Evolutionary conservation across 2,888 invertebrate species (phyloP).

Genomic region (Melanargia galathea): DNA sequence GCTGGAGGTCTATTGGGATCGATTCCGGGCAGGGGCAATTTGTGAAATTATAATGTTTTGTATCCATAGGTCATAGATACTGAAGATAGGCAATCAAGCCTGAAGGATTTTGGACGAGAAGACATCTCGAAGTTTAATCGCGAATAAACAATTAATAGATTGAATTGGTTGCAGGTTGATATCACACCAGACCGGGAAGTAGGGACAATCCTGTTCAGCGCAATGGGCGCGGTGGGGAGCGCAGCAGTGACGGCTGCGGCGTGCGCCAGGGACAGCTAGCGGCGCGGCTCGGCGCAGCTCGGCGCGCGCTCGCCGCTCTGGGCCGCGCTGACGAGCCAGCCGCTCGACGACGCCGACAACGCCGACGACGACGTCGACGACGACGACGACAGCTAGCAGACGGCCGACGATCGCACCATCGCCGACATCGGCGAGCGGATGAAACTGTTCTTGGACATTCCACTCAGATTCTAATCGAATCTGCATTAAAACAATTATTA

Average conservation of each 20-base stretch:
- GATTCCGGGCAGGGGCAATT: too few relatives aligned
- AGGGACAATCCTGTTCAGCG: constrained; percentile 67
- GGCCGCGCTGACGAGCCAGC: constrained; percentile 90
- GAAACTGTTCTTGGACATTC: constrained; percentile 82
- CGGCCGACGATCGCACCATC: constrained; percentile 77
- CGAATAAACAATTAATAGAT: too few relatives aligned
- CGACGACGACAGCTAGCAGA: constrained; percentile 79
- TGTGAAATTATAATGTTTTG: too few relatives aligned
- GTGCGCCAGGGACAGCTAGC: constrained; percentile 83
- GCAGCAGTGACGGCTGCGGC: constrained; percentile 57
- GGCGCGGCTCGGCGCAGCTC: constrained; percentile 74
- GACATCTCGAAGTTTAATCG: too few relatives aligned
- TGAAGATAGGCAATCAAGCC: too few relatives aligned
- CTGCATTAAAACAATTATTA: background rate
- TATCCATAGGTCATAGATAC: too few relatives aligned
- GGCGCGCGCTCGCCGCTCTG: constrained; percentile 87
- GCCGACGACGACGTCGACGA: constrained; percentile 63
- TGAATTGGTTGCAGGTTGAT: constrained; percentile 64
- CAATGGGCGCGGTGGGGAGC: constrained; percentile 66
- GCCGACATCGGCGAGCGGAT: constrained; percentile 80
- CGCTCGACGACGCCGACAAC: constrained; percentile 68
- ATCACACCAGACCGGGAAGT: constrained; percentile 79
- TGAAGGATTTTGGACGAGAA: too few relatives aligned
- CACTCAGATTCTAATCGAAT: constrained; percentile 75
- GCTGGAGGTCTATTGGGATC: too few relatives aligned